Conservation (phyloP, 2,113 vertebrate species). For the Cheirogaleus medius region DNA sequence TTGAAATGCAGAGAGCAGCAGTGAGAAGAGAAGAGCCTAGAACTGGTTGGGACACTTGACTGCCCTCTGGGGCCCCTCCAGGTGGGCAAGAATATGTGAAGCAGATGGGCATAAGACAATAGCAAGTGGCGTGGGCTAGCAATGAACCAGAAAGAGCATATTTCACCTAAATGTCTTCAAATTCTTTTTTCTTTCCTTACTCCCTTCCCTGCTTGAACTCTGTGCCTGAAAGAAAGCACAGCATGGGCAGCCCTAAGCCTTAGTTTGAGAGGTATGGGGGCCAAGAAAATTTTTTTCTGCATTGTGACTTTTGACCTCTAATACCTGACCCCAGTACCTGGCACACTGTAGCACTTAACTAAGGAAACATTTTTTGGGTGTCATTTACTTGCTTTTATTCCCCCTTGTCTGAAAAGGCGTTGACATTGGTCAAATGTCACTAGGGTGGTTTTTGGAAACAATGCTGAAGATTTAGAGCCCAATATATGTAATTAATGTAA, state of each 20-base stretch:
- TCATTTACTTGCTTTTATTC: neutral
- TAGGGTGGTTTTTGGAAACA: neutral
- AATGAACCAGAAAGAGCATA: neutral
- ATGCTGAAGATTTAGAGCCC: neutral
- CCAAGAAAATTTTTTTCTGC: neutral
- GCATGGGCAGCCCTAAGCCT: neutral
- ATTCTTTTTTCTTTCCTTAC: neutral
- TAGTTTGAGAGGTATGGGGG: neutral
- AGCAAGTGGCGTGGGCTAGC: neutral
- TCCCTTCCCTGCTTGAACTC: fast-evolving
- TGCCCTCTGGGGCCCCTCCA: neutral
- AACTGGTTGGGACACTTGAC: neutral
- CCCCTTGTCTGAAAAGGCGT: neutral
- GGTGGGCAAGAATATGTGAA: neutral
- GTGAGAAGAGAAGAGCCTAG: neutral
- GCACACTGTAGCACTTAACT: neutral
- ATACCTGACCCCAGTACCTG: neutral
- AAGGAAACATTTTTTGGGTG: neutral
- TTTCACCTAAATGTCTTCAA: neutral
- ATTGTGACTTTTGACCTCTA: neutral
- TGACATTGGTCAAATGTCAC: neutral
- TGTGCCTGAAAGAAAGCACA: neutral
- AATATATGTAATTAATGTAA: neutral
- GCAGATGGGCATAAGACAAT: neutral
- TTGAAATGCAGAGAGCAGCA: neutral